Evolutionary conservation across 2,888 invertebrate genomes (phyloP), one percentile per base, ranked within the genome.

Genomic region (Parnassius mnemosyne): DNA sequence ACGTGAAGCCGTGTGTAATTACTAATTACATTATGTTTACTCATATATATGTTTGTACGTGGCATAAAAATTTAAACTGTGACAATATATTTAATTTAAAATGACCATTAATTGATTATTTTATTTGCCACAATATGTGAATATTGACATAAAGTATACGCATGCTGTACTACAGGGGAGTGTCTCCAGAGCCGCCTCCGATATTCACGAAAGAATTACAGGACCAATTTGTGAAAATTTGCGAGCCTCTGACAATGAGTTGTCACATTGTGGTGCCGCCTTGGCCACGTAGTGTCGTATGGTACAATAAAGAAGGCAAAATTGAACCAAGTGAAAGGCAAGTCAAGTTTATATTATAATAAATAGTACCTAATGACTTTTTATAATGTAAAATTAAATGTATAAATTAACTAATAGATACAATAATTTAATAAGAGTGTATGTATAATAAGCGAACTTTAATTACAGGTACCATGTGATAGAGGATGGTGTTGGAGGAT

Each of bases 261-360:
- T 96, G 96, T 80, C 95, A 96, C 92, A 94, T 97, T 67, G 94
- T 94, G 72, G 96, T 96, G 64, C 97, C 97, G 51, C 97, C 97
- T 7, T 97, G 97, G 96, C 96, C 96, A 0, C 94, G 95, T 70
- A 93, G 93, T 60, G 95, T 97, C 11, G 93, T 94, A 25, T 98
- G 98, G 98, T 91, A 91, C 87, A 97, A 97, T 79, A 96, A 96
- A 70, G 95, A 94, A 72, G 96, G 96, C 2, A 94, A 94, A 49
- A 93, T 97, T 50, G 95, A 96, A 55, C 87, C 94, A 1, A 92
- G 91, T 55, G 94, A 94, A 13, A 94, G 95, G 90, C 88, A 61
- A 51, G 44, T 49, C 34, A 34, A 34, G 61, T 16, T 44, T 49
- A 57, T 20, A 20, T 20, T 20, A 20, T 20, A 1, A 20, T 20